Conservation (phyloP, 2,888 invertebrate genomes). For the Sthenelais limicola region DNA sequence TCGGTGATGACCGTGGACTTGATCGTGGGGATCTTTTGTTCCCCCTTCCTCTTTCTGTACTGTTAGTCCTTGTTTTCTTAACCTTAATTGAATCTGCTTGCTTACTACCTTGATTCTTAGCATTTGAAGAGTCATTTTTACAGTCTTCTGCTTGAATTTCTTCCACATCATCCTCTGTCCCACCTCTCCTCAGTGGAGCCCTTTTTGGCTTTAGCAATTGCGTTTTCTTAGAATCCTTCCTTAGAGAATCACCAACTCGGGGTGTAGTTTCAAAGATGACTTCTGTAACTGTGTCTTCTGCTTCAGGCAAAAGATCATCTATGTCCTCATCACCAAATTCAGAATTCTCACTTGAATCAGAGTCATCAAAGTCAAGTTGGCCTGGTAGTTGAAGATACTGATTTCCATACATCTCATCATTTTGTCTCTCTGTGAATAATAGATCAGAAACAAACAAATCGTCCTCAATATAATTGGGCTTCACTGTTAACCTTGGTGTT, state of each 20-base stretch:
- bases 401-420: neutral
- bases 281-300: conserved; percentile 21
- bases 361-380: neutral
- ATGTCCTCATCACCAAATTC: conserved; percentile 32
- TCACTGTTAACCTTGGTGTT: neutral
- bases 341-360: conserved; percentile 4
- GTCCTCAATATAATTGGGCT: conserved; percentile 34
- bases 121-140: no score
- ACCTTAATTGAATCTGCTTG: no score
- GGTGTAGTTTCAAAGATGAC: conserved; percentile 11
- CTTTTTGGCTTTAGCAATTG: conserved; percentile 9
- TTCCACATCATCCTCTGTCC: neutral
- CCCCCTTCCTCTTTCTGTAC: no score
- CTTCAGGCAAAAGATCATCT: conserved; percentile 37
- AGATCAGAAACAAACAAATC: neutral
- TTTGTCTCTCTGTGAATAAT: neutral
- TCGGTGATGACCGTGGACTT: no score
- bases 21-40: no score
- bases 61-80: no score
- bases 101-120: no score
- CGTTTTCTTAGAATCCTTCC: conserved; percentile 3
- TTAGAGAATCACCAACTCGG: neutral
- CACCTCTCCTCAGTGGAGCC: neutral
- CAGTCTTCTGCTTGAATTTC: neutral
- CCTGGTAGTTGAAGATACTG: conserved; percentile 28